Conservation (phyloP, 2,797 vertebrate genomes). For the Chaunax sp. region DNA sequence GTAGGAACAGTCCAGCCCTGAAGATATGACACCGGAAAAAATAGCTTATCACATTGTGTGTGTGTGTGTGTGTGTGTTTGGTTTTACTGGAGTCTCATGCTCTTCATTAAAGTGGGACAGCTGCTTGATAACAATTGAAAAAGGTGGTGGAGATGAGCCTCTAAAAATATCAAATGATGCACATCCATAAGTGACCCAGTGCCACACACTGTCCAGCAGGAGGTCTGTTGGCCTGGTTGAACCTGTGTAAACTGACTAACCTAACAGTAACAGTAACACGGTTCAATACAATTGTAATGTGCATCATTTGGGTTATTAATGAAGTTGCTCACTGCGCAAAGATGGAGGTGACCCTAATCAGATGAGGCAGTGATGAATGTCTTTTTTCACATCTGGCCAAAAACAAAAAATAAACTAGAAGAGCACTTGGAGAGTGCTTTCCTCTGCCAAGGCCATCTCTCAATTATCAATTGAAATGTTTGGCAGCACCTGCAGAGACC, state of each 20-base stretch:
- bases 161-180: conserved; percentile 49
- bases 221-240: not conserved
- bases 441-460: too few species aligned
- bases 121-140: conserved; percentile 19
- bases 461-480: too few species aligned
- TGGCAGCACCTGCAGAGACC: too few species aligned
- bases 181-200: conserved; percentile 13
- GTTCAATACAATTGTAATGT: too few species aligned
- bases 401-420: too few species aligned
- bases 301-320: too few species aligned
- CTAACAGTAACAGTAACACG: too few species aligned
- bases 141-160: conserved; percentile 10
- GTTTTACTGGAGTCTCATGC: conserved; percentile 17
- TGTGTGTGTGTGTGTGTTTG: not conserved
- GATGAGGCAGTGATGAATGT: too few species aligned
- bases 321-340: too few species aligned
- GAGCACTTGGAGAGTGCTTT: too few species aligned
- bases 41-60: not conserved
- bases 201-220: not conserved
- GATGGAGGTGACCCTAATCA: too few species aligned
- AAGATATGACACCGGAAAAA: conserved; percentile 19
- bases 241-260: not conserved
- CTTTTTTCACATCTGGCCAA: too few species aligned
- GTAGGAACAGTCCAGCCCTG: conserved; percentile 24
- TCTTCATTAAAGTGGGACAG: conserved; percentile 40